Evolutionary conservation across 2,888 invertebrate genomes (phyloP), one percentile per base, ranked within the genome.

Genomic region (Drosophila subquinaria): DNA sequence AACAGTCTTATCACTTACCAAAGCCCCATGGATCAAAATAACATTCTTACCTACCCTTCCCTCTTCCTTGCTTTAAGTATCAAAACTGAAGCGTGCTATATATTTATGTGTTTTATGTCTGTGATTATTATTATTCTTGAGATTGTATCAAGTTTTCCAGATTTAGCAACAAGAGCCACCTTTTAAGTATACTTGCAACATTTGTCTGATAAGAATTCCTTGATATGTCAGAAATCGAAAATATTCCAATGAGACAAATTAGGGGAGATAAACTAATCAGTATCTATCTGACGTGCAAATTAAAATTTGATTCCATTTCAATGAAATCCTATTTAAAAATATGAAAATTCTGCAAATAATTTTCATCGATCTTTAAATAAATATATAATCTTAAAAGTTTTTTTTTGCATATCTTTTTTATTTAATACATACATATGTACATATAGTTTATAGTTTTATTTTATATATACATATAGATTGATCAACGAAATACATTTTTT

Each of bases 1-100:
- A 20, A 5, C n/a, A 36, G 17, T 27, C 40, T 66, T 53, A 66
- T 66, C 65, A 36, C 17, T 23, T 33, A 13, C 0, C 4, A n/a
- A 17, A 52, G 23, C 4, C 40, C 35, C 35, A 5, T 11, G n/a
- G 27, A 47, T 20, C 13, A n/a, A 33, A 5, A 15, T 40, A 13
- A 10, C n/a, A 40, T 11, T 60, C 9, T 8, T 56, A n/a, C 3
- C 3, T 10, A 38, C 33, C 5, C 30, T 59, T 11, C 9, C 38
- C 11, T 38, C 48, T 17, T n/a, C 5, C 40, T 15, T 11, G 1
- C 10, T 13, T n/a, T 2, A 13, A 13, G 36, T 47, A 33, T 33
- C 23, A 30, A 33, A 42, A 23, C n/a, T 23, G 33, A 27, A 43
- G 23, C 33, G 61, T 35, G 42, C 9, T 42, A n/a, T 35, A 36